Base-by-base conservation (phyloP, 1,140 invertebrate species). In the Oscheius sp. region DNA sequence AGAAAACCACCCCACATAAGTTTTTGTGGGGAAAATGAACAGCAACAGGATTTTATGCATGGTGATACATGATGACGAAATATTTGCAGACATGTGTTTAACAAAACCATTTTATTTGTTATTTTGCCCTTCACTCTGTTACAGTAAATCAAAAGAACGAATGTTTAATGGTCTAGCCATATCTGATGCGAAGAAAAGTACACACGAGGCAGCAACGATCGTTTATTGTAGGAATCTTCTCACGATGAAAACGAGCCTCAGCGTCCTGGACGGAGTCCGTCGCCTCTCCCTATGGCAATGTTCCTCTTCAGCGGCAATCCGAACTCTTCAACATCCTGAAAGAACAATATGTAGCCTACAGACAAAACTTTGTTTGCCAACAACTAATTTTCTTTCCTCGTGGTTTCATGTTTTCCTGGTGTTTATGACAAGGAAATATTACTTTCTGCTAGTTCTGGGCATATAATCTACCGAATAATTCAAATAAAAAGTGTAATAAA, bases 211-310 rank as follows among this genome's bases (percentile, higher is more conserved):
- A 52, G 38, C 20, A 15, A 20, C 32, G 36, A 65, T 35, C 26
- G 38, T 59, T 36, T 68, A 23, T 68, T 38, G 65, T 36, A 31
- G 18, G 66, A 55, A 20, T 65, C 46, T 20, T 62, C 28, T 20
- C 3, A 26, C n/a, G 26, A 66, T 34, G 63, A 45, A 42, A 20
- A 29, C 7, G 32, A 15, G 63, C 20, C 35, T 71, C 45, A 71
- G 31, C 59, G 58, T 71, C 69, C 69, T 35, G 69, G 69, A 38
- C 69, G 59, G 3, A 71, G 62, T 42, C 69, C 69, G 26, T 71
- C 69, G 15, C 69, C 69, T 29, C 69, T 58, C n/a, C 69, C 69
- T 34, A 71, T 71, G 4, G 69, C 69, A 49, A 71, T 71, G 42
- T 71, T 71, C 58, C 69, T 55, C 58, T 71, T 71, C 38, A 71